Base-by-base conservation (phyloP, 2,888 invertebrate species). In the Sepioteuthis lessoniana region DNA sequence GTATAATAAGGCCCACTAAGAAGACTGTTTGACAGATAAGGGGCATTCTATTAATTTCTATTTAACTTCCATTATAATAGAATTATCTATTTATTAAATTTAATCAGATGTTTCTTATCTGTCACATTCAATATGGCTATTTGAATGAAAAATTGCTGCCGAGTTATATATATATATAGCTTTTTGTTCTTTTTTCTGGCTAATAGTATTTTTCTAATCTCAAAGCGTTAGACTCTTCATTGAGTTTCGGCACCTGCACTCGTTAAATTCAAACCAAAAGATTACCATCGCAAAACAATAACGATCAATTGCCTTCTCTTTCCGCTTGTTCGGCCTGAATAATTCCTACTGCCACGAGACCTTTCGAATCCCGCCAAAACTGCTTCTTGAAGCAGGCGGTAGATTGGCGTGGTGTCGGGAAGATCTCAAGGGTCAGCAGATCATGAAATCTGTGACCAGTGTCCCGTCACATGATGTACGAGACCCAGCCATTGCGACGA, bases 381-480 rank as follows among this genome's bases (percentile, higher is more conserved):
- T n/a, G 16, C n/a, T 3, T 35, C 76, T 55, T 25, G 55, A 25
- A 13, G 76, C 13, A 21, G 13, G n/a, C 2, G 1, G 13, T n/a
- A 13, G 76, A 76, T n/a, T 76, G 76, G n/a, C n/a, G n/a, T 35
- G 16, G n/a, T 13, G 76, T 76, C 76, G n/a, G 60, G 10, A 13
- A 76, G n/a, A 76, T 76, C 76, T 76, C 76, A 35, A 76, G 76
- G 76, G 76, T 76, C 76, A 76, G n/a, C n/a, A 35, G 76, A 76
- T 76, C 76, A 76, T 76, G n/a, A 76, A 35, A 76, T 76, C 76
- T 16, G 76, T 76, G 76, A 76, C 76, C 76, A 76, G 19, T 76
- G n/a, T 76, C 76, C n/a, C 76, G 76, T 76, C 76, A 76, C 76
- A 76, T 76, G n/a, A 76, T 76, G 76, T 76, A 76, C 76, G 76